Base-by-base conservation (phyloP, 1,140 invertebrate genomes). In the Cecropterus lyciades region DNA sequence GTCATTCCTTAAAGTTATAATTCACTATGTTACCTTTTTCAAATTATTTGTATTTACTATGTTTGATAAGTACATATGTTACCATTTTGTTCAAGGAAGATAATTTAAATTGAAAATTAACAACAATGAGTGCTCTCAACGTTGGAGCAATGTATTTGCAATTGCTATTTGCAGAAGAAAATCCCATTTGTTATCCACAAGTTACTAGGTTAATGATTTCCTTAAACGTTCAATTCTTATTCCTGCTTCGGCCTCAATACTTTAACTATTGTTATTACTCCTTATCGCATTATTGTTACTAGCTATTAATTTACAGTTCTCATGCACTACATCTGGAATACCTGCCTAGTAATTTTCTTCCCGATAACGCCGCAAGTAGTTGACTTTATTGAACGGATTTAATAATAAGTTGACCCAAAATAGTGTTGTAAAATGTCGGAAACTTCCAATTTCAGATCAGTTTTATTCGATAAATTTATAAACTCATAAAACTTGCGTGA, bases 181-280 rank as follows among this genome's bases (percentile, higher is more conserved):
- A 63, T 63, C 48, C 17, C 17, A 63, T 63, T 63, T 43, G 60
- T 63, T 63, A 52, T 52, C 62, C 65, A 51, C 70, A 65, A 70
- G 74, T 79, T 76, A 74, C 64, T 81, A 76, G 84, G 82, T 83
- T 86, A 84, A 84, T 74, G 74, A 82, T 80, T 85, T 80, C 73
- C 76, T 80, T 71, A 70, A 60, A 68, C 71, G 76, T 69, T 78
- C 72, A 73, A 74, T 64, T 73, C 69, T 65, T 63, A 77, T 67
- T 70, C 51, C 59, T 33, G 53, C 67, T n/a, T 49, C 59, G 83
- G 64, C 82, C 80, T 77, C 77, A 72, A 80, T 84, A 79, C 68
- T 60, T 57, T 51, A 46, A 73, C 71, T 68, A 81, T 79, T 82
- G 77, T 82, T 80, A 72, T 73, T 67, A 70, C 63, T 72, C 30